These are phyloP conservation scores for Enoplolaimus lenunculus DNA, from an alignment of 2,888 invertebrate genomes.

Conservation along the genomic window DNA sequence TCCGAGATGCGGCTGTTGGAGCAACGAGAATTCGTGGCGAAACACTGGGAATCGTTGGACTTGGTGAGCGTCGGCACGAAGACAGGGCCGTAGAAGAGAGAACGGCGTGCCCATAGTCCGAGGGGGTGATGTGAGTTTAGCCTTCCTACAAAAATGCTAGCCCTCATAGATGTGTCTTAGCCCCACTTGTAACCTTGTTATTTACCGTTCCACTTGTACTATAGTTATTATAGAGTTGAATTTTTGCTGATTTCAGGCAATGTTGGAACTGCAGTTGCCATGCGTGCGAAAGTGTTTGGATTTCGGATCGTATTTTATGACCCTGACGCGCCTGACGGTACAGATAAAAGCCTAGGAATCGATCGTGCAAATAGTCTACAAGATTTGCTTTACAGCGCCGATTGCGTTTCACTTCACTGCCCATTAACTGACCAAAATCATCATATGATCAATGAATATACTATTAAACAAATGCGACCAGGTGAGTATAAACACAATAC, in stretches of 20 bases:
- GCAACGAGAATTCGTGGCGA: slow-evolving; percentile 95
- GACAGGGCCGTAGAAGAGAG: too few relatives aligned
- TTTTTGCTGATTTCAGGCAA: slow-evolving; percentile 52
- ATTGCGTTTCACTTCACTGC: slow-evolving; percentile 98
- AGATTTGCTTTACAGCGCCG: slow-evolving; percentile 93
- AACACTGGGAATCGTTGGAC: slow-evolving; percentile 92
- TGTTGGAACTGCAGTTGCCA: slow-evolving; percentile 92
- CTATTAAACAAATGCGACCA: slow-evolving; percentile 95
- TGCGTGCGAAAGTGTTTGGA: slow-evolving; percentile 96
- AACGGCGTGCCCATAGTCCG: too few relatives aligned
- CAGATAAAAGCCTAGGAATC: slow-evolving; percentile 89
- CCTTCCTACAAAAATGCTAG: too few relatives aligned
- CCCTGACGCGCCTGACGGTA: slow-evolving; percentile 94
- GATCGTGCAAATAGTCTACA: slow-evolving; percentile 89
- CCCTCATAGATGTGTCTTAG: too few relatives aligned
- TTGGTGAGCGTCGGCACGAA: too few relatives aligned
- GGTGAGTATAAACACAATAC: slow-evolving; percentile 50
- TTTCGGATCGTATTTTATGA: slow-evolving; percentile 99
- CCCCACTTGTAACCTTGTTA: too few relatives aligned
- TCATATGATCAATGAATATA: slow-evolving; percentile 97
- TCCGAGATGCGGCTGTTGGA: slow-evolving; percentile 74
- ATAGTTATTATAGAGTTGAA: too few relatives aligned
- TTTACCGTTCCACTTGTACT: too few relatives aligned
- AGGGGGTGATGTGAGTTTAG: too few relatives aligned
- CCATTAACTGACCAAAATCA: slow-evolving; percentile 97